These are phyloP conservation scores for Zeugodacus cucurbitae DNA, from an alignment of 1,140 invertebrate genomes.

Conservation along the genomic window DNA sequence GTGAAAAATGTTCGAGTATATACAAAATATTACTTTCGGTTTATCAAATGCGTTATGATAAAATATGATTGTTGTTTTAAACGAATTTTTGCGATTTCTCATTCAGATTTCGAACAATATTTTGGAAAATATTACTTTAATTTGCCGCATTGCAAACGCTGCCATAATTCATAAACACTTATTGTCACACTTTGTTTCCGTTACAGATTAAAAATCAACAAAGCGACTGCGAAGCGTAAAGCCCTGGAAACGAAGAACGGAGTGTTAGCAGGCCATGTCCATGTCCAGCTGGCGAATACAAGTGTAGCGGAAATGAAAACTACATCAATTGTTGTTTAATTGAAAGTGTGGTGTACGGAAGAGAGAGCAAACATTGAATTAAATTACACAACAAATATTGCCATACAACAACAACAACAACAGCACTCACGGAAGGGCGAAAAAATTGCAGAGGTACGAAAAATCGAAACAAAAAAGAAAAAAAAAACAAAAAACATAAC, in stretches of 20 bases:
- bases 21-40: no score
- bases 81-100: no score
- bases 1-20: no score
- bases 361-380: slow-evolving; percentile 30
- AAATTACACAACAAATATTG: slow-evolving; percentile 22
- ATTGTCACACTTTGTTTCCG: slow-evolving; percentile 1
- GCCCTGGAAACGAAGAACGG: neutral
- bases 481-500: neutral
- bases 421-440: neutral
- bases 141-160: neutral
- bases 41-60: no score
- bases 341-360: slow-evolving; percentile 29
- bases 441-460: neutral
- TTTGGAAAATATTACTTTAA: neutral
- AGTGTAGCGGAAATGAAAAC: neutral
- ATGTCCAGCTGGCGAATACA: neutral
- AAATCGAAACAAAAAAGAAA: neutral
- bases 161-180: neutral
- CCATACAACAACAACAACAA: neutral
- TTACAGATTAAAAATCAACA: slow-evolving; percentile 30
- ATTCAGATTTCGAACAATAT: neutral
- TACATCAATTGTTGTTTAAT: slow-evolving; percentile 26
- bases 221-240: neutral
- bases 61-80: no score
- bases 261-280: neutral